Conservation (phyloP, 2,888 invertebrate species). For the Chloromyia formosa region DNA sequence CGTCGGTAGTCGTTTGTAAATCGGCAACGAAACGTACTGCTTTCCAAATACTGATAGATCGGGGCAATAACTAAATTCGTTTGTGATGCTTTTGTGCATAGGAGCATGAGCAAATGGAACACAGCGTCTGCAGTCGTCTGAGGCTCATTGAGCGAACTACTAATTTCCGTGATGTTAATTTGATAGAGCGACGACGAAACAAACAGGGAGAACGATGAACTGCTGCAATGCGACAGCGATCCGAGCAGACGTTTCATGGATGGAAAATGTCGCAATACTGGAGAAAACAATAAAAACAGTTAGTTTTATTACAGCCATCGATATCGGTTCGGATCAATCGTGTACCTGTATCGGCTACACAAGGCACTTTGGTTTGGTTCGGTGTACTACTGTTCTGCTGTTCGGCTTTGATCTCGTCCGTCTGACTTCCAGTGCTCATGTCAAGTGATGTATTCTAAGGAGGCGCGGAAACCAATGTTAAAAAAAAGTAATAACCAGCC, state of each 20-base stretch:
- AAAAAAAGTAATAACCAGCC: no score
- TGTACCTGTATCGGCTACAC: constrained; percentile 78
- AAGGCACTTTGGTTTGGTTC: constrained; percentile 69
- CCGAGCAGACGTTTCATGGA: constrained; percentile 86
- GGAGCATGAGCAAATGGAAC: constrained; percentile 81
- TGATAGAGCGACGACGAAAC: constrained; percentile 66
- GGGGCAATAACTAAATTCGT: constrained; percentile 81
- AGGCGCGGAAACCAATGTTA: not conserved
- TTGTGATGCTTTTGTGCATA: constrained; percentile 80
- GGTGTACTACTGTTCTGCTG: constrained; percentile 65
- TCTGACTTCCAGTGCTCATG: constrained; percentile 69
- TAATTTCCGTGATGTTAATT: constrained; percentile 57
- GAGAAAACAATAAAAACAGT: constrained; percentile 35
- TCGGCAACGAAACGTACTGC: constrained; percentile 57
- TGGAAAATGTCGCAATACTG: constrained; percentile 77
- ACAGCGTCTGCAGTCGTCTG: constrained; percentile 86
- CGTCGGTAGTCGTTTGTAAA: no score
- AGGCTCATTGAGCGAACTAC: constrained; percentile 67
- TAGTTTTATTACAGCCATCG: not conserved
- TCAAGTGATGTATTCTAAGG: constrained; percentile 62
- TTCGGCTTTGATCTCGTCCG: constrained; percentile 86
- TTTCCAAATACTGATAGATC: constrained; percentile 74
- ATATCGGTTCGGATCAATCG: not conserved
- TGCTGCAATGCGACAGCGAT: constrained; percentile 79
- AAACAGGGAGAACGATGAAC: constrained; percentile 75